Conservation (phyloP, 2,113 vertebrate species). For the Onychorhynchus coronatus region DNA sequence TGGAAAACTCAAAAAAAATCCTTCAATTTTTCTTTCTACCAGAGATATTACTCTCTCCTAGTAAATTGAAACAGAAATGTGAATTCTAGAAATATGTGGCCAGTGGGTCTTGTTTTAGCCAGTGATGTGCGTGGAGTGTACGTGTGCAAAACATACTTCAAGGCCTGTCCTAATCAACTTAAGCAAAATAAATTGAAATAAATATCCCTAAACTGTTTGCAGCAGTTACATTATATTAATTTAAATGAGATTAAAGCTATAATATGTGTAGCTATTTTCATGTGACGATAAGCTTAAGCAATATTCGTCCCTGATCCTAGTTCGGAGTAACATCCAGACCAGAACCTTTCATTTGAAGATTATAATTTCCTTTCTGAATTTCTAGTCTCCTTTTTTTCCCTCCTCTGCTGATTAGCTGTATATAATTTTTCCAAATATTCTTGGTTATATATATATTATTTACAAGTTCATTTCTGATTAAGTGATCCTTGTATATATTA, state of each 20-base stretch:
- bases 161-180: conserved; percentile 24
- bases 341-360: neutral
- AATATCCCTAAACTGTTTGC: conserved; percentile 5
- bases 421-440: neutral
- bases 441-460: neutral
- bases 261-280: neutral
- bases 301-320: neutral
- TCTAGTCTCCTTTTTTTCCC: neutral
- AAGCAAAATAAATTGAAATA: conserved; percentile 44
- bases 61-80: neutral
- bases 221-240: conserved; percentile 40
- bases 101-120: neutral
- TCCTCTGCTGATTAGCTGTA: neutral
- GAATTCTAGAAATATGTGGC: neutral
- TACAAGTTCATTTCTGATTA: neutral
- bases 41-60: neutral
- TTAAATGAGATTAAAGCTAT: conserved; percentile 40
- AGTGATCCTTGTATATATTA: neutral
- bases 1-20: neutral
- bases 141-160: conserved; percentile 11
- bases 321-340: neutral
- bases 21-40: neutral
- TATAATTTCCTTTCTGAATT: neutral
- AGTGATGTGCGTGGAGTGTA: neutral
- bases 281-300: conserved; percentile 12